A percentile compares a stretch with the other conserved stretches of the same genome.
Evolutionary conservation across 1,140 invertebrate genomes (phyloP).

Genomic region (Bathynomus jamesi): DNA sequence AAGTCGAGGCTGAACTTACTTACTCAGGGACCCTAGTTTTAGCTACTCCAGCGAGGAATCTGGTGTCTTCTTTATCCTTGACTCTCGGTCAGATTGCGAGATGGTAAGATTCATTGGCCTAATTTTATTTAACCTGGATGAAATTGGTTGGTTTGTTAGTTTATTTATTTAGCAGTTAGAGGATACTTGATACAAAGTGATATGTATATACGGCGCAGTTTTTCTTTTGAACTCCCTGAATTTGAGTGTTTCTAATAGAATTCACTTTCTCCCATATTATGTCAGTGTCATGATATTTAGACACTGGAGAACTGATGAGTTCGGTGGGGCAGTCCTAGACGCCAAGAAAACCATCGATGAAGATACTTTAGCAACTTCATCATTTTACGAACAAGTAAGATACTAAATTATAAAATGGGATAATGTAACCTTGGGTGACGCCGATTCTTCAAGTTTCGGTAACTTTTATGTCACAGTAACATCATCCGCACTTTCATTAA

Average conservation of each 20-base stretch:
- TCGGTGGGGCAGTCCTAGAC: conserved; percentile 18
- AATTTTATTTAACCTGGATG: background rate
- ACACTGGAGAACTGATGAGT: conserved; percentile 22
- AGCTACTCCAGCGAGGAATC: conserved; percentile 10
- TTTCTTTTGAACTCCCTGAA: background rate
- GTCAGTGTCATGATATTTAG: conserved; percentile 26
- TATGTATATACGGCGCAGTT: too few relatives aligned
- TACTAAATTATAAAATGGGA: background rate
- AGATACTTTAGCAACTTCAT: conserved; percentile 18
- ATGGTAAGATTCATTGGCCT: conserved; percentile 5
- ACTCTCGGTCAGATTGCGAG: conserved; percentile 23
- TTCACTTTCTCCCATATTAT: background rate
- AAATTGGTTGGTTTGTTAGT: too few relatives aligned
- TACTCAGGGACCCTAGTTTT: conserved; percentile 13
- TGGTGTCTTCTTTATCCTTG: conserved; percentile 14
- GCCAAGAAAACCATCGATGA: conserved; percentile 22
- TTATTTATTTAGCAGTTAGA: too few relatives aligned
- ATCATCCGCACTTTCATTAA: too few relatives aligned
- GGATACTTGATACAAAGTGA: too few relatives aligned
- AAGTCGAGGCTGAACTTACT: conserved; percentile 17
- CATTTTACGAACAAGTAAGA: conserved; percentile 23
- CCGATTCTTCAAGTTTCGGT: background rate
- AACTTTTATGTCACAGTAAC: too few relatives aligned
- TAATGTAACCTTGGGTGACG: background rate
- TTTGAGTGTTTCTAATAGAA: background rate